A percentile compares a stretch with the other conserved stretches of the same genome.
Conservation (phyloP, 2,113 vertebrate species). For the Bubo scandiacus region DNA sequence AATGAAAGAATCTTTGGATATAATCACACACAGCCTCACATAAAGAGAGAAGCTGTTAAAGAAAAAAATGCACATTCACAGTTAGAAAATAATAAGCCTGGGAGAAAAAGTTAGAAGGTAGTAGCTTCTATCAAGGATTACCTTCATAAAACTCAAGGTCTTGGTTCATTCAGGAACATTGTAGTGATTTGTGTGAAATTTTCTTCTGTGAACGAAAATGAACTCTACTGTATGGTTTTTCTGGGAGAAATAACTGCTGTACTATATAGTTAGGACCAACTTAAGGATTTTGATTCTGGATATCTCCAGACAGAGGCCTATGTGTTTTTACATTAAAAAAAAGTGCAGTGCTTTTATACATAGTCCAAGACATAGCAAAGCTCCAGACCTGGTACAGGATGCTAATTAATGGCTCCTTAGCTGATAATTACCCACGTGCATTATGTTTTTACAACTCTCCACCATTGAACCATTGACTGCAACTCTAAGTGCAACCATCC, state of each 20-base stretch:
- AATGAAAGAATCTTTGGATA: background rate
- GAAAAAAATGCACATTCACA: background rate
- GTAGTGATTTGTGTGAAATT: background rate
- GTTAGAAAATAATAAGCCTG: background rate
- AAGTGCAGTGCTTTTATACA: background rate
- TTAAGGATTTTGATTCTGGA: background rate
- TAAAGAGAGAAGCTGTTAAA: background rate
- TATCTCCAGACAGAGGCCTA: background rate
- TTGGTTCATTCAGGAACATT: background rate
- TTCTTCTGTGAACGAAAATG: background rate
- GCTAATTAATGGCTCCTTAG: background rate
- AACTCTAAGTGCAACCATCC: too few species aligned
- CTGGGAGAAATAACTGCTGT: background rate
- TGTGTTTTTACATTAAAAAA: background rate
- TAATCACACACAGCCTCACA: background rate
- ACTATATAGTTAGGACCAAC: background rate
- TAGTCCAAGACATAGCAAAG: background rate
- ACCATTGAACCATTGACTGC: too few species aligned
- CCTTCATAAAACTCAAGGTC: background rate
- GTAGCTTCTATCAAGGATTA: background rate
- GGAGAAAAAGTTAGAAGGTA: background rate
- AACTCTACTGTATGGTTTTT: background rate
- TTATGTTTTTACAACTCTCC: background rate
- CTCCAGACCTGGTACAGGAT: background rate
- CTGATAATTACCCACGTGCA: background rate